Evolutionary conservation across 2,113 vertebrate genomes (phyloP).

Genomic region (Macquaria australasica): DNA sequence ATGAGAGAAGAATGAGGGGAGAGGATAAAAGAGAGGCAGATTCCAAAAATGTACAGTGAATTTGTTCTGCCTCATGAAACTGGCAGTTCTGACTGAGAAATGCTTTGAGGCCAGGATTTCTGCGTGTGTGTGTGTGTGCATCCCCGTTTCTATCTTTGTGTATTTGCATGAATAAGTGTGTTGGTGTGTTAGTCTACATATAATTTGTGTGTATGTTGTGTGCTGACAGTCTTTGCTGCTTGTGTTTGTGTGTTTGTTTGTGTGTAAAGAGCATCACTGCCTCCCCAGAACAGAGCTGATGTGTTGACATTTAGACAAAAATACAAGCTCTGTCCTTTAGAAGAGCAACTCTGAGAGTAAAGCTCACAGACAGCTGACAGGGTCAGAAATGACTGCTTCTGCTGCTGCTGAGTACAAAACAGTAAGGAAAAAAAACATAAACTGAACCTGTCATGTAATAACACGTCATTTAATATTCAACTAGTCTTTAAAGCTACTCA

Average conservation of each 20-base stretch:
- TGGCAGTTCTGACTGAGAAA: slow-evolving; percentile 62
- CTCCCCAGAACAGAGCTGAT: slow-evolving; percentile 55
- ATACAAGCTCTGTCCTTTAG: slow-evolving; percentile 52
- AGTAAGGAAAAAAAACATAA: background rate
- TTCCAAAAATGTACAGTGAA: slow-evolving; percentile 73
- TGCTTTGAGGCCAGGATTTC: slow-evolving; percentile 53
- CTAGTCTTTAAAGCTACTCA: background rate
- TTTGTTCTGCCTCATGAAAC: slow-evolving; percentile 75
- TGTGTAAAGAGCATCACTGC: slow-evolving; percentile 48
- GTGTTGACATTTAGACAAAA: slow-evolving; percentile 72
- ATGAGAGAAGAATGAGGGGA: slow-evolving; percentile 48
- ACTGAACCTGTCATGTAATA: slow-evolving; percentile 20
- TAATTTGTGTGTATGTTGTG: background rate
- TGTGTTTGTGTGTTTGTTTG: slow-evolving; percentile 14
- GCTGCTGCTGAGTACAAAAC: slow-evolving; percentile 28
- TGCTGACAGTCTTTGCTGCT: background rate
- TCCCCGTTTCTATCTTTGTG: background rate
- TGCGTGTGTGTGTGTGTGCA: background rate
- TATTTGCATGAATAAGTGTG: background rate
- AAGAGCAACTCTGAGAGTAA: slow-evolving; percentile 59
- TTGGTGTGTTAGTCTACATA: background rate
- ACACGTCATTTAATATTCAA: background rate
- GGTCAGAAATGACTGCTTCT: slow-evolving; percentile 49
- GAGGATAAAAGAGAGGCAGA: slow-evolving; percentile 54
- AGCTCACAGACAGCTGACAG: slow-evolving; percentile 36